phyloP scores from a whole-genome alignment of 2,797 vertebrate species.

The Babyrousa celebensis region DNA sequence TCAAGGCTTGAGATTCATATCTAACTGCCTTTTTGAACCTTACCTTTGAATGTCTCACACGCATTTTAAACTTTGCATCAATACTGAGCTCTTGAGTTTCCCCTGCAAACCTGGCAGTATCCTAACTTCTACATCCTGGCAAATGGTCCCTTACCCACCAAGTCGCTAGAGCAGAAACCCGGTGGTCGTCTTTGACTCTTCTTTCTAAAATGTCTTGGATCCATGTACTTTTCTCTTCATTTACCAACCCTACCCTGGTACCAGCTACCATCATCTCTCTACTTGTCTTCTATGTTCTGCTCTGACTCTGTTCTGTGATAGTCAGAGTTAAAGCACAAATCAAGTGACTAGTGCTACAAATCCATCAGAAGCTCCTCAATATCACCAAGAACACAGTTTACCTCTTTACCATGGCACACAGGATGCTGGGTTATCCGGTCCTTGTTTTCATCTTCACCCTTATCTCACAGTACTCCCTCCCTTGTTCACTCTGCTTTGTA shows the following conservation, averaged over 20 bases:
- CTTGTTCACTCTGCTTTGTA: neutral
- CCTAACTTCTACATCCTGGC: neutral
- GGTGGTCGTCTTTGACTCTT: neutral
- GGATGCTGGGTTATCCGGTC: neutral
- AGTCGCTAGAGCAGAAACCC: neutral
- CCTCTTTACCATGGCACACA: neutral
- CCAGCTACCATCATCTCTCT: neutral
- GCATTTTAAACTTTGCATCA: neutral
- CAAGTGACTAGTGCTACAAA: neutral
- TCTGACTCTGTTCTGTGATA: neutral
- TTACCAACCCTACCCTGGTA: neutral
- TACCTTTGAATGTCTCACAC: neutral
- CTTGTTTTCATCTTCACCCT: neutral
- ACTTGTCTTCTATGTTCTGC: neutral
- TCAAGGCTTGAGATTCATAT: neutral
- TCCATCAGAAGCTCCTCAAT: neutral
- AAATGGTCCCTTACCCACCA: neutral
- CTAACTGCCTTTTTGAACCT: constrained; percentile 30
- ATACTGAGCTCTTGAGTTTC: neutral
- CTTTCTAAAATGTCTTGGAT: neutral
- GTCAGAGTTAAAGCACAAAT: constrained; percentile 11
- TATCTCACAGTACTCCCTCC: neutral
- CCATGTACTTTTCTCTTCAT: neutral
- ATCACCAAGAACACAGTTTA: neutral
- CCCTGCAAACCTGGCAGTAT: neutral